Conservation (phyloP, 92 coral and sea anemone species). For the Bergia sp. region DNA sequence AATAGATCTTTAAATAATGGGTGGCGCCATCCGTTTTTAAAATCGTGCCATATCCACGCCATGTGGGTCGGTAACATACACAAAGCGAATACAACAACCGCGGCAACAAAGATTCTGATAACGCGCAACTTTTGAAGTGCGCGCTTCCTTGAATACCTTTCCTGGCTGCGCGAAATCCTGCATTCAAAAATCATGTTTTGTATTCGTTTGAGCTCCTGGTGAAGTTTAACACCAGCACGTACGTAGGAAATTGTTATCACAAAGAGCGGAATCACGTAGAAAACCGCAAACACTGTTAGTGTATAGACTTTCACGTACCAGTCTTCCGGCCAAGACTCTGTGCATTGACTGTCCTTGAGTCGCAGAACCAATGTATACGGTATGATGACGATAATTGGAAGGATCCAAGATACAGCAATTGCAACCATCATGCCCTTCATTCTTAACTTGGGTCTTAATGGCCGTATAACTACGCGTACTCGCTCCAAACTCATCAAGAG, state of each 20-base stretch:
- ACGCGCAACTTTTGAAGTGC: constrained; percentile 38
- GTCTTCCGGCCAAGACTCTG: constrained; percentile 87
- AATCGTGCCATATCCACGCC: constrained; percentile 48
- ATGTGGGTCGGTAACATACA: constrained; percentile 37
- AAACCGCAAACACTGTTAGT: constrained; percentile 72
- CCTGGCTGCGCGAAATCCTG: constrained; percentile 30
- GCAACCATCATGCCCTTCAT: constrained; percentile 59
- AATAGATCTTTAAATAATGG: constrained; percentile 32
- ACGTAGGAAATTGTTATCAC: constrained; percentile 80
- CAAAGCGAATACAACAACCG: constrained; percentile 28
- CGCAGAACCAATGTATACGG: constrained; percentile 78
- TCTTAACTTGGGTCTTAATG: constrained; percentile 70
- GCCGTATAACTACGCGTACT: constrained; percentile 77
- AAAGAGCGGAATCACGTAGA: constrained; percentile 83
- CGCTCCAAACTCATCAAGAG: constrained; percentile 94
- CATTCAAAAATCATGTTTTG: neutral
- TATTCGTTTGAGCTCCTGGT: constrained; percentile 10
- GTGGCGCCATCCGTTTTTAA: constrained; percentile 18
- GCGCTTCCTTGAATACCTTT: constrained; percentile 26
- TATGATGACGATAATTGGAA: constrained; percentile 73
- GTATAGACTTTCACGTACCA: constrained; percentile 77
- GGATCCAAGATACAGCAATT: constrained; percentile 70
- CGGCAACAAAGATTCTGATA: constrained; percentile 26
- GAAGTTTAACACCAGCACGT: constrained; percentile 76
- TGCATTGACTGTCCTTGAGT: constrained; percentile 65